Evolutionary conservation across 1,140 invertebrate genomes (phyloP), one percentile per base, ranked within the genome.

Genomic region (Drosophila malerkotliana): DNA sequence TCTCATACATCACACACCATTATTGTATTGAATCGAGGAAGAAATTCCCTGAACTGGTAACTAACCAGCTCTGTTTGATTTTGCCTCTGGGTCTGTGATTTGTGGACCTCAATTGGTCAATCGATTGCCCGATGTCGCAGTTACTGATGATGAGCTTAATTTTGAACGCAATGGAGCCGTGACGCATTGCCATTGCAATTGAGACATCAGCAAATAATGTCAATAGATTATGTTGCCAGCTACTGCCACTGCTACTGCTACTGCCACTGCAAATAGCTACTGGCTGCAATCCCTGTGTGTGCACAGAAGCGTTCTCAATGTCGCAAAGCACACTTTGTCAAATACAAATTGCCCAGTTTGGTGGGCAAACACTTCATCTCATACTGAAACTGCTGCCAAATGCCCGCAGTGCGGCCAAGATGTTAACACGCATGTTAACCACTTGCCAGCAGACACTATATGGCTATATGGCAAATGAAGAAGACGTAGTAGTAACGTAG

Each of bases 391-490:
- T 61, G 66, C 34, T 37, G 10, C 34, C 32, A 9, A 8, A 0
- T 32, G 32, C 73, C 61, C 67, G 48, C 41, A 45, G 60, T 56
- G 59, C 37, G 47, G 28, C 54, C 49, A 51, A 62, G 68, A 64
- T 73, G 82, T 74, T 84, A 84, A 77, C 81, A 85, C 72, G 77
- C 72, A 69, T 84, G 81, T 77, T 77, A 84, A 79, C 72, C 39
- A 77, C 72, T 75, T 53, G 48, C 60, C 63, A 45, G 34, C 51
- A 41, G 49, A 30, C 62, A 24, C 32, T 44, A 48, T 44, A 48
- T 21, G 18, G 18, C 18, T 1, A 1, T 21, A 21, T 21, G 55
- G 54, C 62, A 61, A 71, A 58, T 72, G 74, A 57, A 69, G 67
- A 77, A 74, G 69, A 48, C 55, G 44, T 47, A 67, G 53, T 52